A percentile compares a stretch with the other conserved stretches of the same genome.
Evolutionary conservation across 2,113 vertebrate genomes (phyloP).

Genomic region (Grus americana): DNA sequence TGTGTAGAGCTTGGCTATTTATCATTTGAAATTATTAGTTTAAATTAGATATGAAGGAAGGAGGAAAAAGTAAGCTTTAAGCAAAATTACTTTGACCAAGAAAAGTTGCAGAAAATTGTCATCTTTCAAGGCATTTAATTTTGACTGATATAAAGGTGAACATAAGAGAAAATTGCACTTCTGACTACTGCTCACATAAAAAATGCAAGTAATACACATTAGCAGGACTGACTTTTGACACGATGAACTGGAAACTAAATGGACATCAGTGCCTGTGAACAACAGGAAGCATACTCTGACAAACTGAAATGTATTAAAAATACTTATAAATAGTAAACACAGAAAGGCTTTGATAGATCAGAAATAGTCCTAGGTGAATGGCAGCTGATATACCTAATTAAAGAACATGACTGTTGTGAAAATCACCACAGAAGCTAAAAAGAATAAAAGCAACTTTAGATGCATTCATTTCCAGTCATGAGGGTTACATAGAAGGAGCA

Average conservation of each 20-base stretch:
- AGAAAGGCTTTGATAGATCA: background rate
- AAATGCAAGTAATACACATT: background rate
- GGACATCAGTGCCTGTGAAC: background rate
- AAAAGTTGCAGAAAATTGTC: background rate
- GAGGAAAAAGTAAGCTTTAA: background rate
- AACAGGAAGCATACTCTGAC: background rate
- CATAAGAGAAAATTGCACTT: background rate
- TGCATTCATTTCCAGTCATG: background rate
- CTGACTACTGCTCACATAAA: background rate
- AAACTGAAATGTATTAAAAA: background rate
- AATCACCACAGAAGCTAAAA: background rate
- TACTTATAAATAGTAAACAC: background rate
- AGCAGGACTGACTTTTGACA: background rate
- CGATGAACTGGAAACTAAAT: background rate
- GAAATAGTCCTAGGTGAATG: background rate
- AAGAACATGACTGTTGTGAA: background rate
- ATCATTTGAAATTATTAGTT: background rate
- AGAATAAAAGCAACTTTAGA: background rate
- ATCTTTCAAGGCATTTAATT: background rate
- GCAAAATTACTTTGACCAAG: background rate
- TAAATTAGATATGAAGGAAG: background rate
- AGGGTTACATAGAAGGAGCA: background rate
- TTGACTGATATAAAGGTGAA: background rate
- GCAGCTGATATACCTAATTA: background rate
- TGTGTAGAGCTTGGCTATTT: background rate